Evolutionary conservation across 1,140 invertebrate species (phyloP).

Genomic region (Eupristina koningsbergeri): DNA sequence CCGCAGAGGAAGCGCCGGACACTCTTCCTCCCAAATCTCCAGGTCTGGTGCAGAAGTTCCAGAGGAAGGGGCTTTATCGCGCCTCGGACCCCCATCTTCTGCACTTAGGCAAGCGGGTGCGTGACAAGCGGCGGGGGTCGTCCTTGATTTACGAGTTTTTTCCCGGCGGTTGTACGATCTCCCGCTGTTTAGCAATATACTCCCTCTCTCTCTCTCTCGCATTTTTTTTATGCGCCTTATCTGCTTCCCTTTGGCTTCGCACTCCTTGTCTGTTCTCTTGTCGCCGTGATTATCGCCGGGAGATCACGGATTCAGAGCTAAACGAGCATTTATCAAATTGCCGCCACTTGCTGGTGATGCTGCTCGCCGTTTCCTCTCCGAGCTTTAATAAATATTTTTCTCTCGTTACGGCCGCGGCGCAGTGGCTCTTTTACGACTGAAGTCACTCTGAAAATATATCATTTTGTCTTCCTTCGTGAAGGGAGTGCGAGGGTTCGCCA

Average conservation of each 20-base stretch:
- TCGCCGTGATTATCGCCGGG: neutral
- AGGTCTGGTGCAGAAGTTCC: neutral
- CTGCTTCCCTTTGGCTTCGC: neutral
- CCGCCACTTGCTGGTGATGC: too few species aligned
- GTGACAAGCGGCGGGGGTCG: neutral
- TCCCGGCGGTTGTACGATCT: neutral
- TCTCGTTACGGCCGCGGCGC: neutral
- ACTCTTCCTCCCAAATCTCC: too few species aligned
- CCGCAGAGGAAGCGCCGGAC: neutral
- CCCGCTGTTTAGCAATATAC: neutral
- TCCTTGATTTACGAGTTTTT: neutral
- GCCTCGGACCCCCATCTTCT: too few species aligned
- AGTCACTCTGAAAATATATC: neutral
- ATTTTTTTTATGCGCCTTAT: neutral
- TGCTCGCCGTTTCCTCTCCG: neutral
- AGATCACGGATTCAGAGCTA: neutral
- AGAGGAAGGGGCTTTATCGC: neutral
- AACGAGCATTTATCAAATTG: neutral
- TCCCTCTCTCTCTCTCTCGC: neutral
- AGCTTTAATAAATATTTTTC: constrained; percentile 14
- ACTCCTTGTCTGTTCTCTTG: neutral
- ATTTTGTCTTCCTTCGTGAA: neutral
- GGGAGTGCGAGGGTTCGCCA: neutral
- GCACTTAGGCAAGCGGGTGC: neutral
- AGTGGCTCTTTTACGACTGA: neutral